phyloP scores from a whole-genome alignment of 2,888 invertebrate genomes.

The Nysson spinosus region DNA sequence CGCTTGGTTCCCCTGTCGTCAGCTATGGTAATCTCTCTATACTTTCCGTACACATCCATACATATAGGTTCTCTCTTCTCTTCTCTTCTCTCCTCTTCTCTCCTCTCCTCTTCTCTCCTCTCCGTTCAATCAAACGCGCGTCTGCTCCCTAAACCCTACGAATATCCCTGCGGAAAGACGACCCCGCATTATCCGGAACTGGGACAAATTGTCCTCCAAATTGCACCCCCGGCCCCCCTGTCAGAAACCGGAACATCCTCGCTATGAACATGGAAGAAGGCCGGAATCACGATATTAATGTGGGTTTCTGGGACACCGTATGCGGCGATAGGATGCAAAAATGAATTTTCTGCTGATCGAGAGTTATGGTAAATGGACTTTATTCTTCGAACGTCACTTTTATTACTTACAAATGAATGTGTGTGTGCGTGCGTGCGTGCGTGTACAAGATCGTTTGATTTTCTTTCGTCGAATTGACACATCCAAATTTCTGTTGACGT shows the following conservation, averaged over 20 bases:
- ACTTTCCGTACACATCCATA: constrained; percentile 23
- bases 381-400: neutral
- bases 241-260: too few relatives aligned
- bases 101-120: constrained; percentile 17
- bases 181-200: neutral
- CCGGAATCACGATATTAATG: too few relatives aligned
- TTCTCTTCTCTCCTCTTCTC: constrained; percentile 6
- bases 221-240: too few relatives aligned
- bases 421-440: neutral
- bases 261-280: too few relatives aligned
- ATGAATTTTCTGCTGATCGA: too few relatives aligned
- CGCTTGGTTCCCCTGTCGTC: constrained; percentile 52
- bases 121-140: too few relatives aligned
- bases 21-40: constrained; percentile 47
- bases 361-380: too few relatives aligned
- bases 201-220: constrained; percentile 28
- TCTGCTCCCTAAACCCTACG: neutral
- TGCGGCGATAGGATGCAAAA: too few relatives aligned
- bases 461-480: neutral
- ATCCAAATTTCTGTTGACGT: constrained; percentile 22
- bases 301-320: too few relatives aligned
- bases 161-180: neutral
- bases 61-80: neutral
- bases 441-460: neutral
- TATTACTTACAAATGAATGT: neutral